Base-by-base conservation (phyloP, 1,140 invertebrate genomes). In the Trachymyrmex septentrionalis region DNA sequence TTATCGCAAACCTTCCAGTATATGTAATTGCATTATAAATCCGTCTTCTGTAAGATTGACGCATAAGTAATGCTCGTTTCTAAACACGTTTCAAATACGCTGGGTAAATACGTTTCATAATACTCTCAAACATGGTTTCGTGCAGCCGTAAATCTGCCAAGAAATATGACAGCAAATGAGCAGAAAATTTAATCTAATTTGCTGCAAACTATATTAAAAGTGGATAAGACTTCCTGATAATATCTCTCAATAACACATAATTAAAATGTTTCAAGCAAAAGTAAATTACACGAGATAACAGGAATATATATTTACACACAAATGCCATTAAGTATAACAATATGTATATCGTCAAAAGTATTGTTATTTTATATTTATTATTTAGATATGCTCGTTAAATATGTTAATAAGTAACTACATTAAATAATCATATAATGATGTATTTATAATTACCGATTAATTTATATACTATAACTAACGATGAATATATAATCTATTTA, bases 21-120 rank as follows among this genome's bases (percentile, higher is more conserved):
- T 38, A 69, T 69, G 34, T 80, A 69, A 80, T 80, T 69, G 77
- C 77, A 80, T 80, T 80, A 69, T 80, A 80, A 80, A 80, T 80
- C 77, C 77, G 77, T 80, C 77, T 67, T 69, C 77, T 24, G 48
- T 80, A 67, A 80, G 44, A 80, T 80, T 78, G 77, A 80, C 63
- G 48, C 27, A 38, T 53, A 80, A 80, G 63, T 53, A 78, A 78
- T 67, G 48, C 14, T n/a, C 48, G 44, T 80, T 80, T 53, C 44
- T 64, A 80, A 67, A 80, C 30, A 55, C 14, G 77, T 80, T 80
- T 69, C 77, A 50, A 80, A 80, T 78, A 21, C n/a, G 12, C 69
- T 19, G 48, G 48, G n/a, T 34, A 67, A 67, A 67, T 67, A 67
- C n/a, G 34, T 67, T 67, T 67, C 64, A 44, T 67, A 67, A 67